Base-by-base conservation (phyloP, 2,888 invertebrate genomes). In the Trichacis sp. region DNA sequence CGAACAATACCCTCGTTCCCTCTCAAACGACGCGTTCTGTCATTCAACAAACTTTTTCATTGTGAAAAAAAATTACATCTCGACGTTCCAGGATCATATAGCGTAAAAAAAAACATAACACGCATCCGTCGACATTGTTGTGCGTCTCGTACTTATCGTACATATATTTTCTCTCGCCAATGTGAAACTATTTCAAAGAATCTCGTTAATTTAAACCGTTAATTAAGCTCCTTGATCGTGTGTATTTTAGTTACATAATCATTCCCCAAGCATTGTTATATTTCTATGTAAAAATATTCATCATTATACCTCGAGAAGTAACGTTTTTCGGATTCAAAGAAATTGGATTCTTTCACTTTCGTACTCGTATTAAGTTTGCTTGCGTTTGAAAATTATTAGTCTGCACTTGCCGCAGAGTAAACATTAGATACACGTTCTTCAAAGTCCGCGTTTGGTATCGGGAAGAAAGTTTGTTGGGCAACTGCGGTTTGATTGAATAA, bases 401-500 rank as follows among this genome's bases (percentile, higher is more conserved):
- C 40, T 46, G 57, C 54, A 40, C 53, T 33, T 50, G 64, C 36
- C 64, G 52, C 53, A 60, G 54, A 60, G 33, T 15, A 57, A 57
- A 57, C 61, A 53, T 65, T 65, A 57, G 56, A 56, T 43, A 18
- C 56, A 0, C 45, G 50, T 42, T 64, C 51, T 60, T 60, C 43
- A 59, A 56, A 49, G 30, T 24, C 61, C 54, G 59, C 56, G 43
- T 67, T 63, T 52, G 59, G 50, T 47, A 53, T 52, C 14, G 54
- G 45, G 62, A 66, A 52, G 59, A 67, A 67, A 67, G 66, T 67
- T 62, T 46, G 67, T 63, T 51, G 67, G 40, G 60, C 50, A 60
- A 63, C 50, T 54, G 29, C 59, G 53, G 30, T 47, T 30, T 24
- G 52, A 63, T 67, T 63, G 54, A 47, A 52, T 38, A 60, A 67